phyloP scores from a whole-genome alignment of 2,113 vertebrate genomes.

The Castor canadensis region DNA sequence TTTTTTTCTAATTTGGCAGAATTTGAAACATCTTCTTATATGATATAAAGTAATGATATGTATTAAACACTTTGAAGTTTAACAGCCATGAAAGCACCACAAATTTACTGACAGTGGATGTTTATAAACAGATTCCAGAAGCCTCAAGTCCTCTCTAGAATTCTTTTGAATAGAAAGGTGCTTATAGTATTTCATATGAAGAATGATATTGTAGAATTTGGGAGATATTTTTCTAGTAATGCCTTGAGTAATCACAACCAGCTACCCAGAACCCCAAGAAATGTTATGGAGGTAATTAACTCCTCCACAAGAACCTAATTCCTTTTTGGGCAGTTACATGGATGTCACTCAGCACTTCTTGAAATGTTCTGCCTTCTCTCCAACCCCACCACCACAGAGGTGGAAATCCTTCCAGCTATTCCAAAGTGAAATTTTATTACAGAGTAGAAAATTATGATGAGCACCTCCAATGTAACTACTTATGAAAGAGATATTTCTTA shows the following conservation, averaged over 20 bases:
- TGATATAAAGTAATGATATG: background rate
- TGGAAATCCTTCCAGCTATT: constrained; percentile 45
- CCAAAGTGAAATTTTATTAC: constrained; percentile 59
- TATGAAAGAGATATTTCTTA: constrained; percentile 23
- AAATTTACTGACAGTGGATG: background rate
- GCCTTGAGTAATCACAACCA: background rate
- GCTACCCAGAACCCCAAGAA: background rate
- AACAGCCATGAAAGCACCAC: background rate
- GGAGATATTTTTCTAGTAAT: background rate
- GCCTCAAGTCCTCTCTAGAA: background rate
- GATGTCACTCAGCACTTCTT: constrained; percentile 19
- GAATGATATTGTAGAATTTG: background rate
- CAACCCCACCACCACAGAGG: background rate
- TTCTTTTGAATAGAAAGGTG: constrained; percentile 15
- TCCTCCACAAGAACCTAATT: background rate
- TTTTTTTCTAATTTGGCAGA: background rate
- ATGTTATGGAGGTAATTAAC: background rate
- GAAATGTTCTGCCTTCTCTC: background rate
- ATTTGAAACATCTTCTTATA: constrained; percentile 16
- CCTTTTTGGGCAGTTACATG: background rate
- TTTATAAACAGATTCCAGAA: constrained; percentile 49
- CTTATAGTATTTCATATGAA: background rate
- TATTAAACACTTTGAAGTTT: constrained; percentile 21
- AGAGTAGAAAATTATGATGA: constrained; percentile 45
- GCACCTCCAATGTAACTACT: background rate